These are phyloP conservation scores for Acanthornis magna DNA, from an alignment of 2,797 vertebrate species.

Conservation along the genomic window DNA sequence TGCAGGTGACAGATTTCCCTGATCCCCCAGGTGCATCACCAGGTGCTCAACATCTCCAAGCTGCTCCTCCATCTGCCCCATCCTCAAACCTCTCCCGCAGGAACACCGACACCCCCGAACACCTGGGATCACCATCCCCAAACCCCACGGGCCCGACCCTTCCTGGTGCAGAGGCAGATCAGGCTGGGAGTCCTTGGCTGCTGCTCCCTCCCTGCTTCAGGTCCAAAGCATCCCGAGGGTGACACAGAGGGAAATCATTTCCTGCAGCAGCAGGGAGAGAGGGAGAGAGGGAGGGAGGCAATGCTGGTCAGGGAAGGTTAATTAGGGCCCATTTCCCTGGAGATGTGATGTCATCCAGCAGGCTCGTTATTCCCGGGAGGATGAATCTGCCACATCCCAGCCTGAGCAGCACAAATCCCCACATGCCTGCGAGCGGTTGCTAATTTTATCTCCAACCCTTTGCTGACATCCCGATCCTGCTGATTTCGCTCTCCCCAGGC, in stretches of 20 bases:
- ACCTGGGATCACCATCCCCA: neutral
- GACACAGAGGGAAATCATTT: neutral
- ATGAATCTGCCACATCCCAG: neutral
- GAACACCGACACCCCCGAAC: neutral
- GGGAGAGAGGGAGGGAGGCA: neutral
- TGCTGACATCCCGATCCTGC: neutral
- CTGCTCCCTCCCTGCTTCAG: neutral
- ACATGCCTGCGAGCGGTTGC: neutral
- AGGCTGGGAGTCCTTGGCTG: neutral
- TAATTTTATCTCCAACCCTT: neutral
- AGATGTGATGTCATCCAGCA: neutral
- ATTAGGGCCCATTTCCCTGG: neutral
- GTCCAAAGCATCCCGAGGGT: neutral
- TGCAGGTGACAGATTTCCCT: neutral
- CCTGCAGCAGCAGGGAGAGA: neutral
- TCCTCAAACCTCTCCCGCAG: fast-evolving
- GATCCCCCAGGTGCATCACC: neutral
- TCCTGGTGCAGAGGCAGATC: neutral
- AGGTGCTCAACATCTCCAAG: neutral
- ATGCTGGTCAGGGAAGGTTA: neutral
- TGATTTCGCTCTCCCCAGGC: neutral
- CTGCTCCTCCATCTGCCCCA: neutral
- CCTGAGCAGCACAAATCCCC: neutral
- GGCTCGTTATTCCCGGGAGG: neutral
- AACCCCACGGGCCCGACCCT: neutral